Percentiles rank a stretch among this genome's conserved stretches.
Conservation (phyloP, 2,797 vertebrate species). For the Champsocephalus gunnari region DNA sequence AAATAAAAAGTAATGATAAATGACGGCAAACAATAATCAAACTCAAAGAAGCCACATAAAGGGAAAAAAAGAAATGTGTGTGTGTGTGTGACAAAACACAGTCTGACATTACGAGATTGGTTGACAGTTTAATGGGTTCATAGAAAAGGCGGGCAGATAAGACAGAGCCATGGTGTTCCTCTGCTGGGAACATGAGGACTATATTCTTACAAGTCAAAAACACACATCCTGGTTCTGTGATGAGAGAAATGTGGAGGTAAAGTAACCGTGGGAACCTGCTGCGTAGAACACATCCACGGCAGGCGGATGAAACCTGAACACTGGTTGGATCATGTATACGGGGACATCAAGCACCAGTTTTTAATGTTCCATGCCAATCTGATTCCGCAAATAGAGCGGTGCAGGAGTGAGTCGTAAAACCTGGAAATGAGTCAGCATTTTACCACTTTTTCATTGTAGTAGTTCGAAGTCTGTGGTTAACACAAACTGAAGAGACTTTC, state of each 20-base stretch:
- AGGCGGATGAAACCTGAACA: background rate
- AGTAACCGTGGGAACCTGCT: background rate
- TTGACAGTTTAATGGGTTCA: conserved; percentile 65
- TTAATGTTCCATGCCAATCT: background rate
- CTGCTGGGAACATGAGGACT: conserved; percentile 16
- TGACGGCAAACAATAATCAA: conserved; percentile 41
- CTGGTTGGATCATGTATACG: background rate
- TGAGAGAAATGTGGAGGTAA: background rate
- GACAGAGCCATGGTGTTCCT: conserved; percentile 23
- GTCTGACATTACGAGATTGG: conserved; percentile 30
- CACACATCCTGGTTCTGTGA: background rate
- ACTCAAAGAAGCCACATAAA: conserved; percentile 11
- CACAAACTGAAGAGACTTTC: too few relatives aligned
- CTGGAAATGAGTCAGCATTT: too few relatives aligned
- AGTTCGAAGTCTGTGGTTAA: too few relatives aligned
- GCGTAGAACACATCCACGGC: background rate
- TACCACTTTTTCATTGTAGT: too few relatives aligned
- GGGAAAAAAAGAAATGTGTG: background rate
- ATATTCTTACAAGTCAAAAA: conserved; percentile 22
- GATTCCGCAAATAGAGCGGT: background rate
- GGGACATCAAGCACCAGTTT: background rate
- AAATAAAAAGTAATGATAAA: conserved; percentile 45
- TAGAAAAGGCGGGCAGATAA: conserved; percentile 58
- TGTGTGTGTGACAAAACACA: conserved; percentile 45
- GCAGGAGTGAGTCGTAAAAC: too few relatives aligned